Conservation (phyloP, 2,113 vertebrate genomes). For the Salvator merianae region DNA sequence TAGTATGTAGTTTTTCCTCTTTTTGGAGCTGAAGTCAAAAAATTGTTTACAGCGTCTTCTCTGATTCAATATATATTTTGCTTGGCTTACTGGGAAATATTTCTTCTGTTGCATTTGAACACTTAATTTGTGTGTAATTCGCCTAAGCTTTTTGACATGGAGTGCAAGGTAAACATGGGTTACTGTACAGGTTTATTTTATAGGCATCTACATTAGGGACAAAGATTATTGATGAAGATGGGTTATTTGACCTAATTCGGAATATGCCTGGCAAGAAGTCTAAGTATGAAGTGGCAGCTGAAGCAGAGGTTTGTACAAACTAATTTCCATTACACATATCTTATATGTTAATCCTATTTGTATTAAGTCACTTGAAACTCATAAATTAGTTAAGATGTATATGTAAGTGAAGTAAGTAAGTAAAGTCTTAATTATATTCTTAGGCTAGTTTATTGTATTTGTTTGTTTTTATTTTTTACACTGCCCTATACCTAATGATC, state of each 20-base stretch:
- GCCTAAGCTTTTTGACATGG: not conserved
- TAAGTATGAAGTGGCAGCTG: constrained; percentile 90
- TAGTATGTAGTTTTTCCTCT: not conserved
- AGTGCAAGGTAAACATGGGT: not conserved
- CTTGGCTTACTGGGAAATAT: not conserved
- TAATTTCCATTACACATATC: not conserved
- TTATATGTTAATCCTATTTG: not conserved
- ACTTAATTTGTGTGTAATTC: not conserved
- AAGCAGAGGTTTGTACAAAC: constrained; percentile 82
- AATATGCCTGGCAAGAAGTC: constrained; percentile 95
- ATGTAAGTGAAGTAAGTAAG: too few relatives aligned
- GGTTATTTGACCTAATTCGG: constrained; percentile 88
- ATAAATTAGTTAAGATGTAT: too few relatives aligned
- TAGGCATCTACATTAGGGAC: constrained; percentile 91
- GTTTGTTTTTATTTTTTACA: too few relatives aligned
- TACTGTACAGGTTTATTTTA: constrained; percentile 22
- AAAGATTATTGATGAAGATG: constrained; percentile 91
- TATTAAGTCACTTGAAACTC: too few relatives aligned
- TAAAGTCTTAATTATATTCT: too few relatives aligned
- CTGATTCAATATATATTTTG: not conserved
- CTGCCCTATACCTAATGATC: too few relatives aligned
- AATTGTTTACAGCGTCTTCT: not conserved
- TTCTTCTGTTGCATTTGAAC: not conserved
- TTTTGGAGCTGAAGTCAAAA: not conserved
- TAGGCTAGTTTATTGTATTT: too few relatives aligned